Percentiles rank a stretch among this genome's conserved stretches.
Conservation (phyloP, 2,113 vertebrate genomes). For the Thryonomys swinderianus region DNA sequence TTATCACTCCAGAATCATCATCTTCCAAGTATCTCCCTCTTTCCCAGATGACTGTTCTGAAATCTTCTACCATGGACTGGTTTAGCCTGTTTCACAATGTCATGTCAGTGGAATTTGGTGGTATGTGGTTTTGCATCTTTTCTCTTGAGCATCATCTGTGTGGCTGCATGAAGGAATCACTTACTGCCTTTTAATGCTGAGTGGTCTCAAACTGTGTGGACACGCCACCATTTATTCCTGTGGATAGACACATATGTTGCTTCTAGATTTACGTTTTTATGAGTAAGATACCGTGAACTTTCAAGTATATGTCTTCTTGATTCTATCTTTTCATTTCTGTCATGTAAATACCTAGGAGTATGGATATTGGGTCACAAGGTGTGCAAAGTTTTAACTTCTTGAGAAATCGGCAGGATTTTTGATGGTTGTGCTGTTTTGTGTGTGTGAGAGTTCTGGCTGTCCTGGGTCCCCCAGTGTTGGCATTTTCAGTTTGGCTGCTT, state of each 20-base stretch:
- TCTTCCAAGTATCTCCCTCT: not conserved
- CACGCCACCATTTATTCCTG: fast-evolving
- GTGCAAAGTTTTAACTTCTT: not conserved
- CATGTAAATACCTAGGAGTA: not conserved
- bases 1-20: not conserved
- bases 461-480: not conserved
- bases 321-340: not conserved
- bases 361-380: not conserved
- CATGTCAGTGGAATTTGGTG: not conserved
- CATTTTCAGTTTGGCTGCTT: not conserved
- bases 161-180: not conserved
- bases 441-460: too few relatives aligned
- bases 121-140: not conserved
- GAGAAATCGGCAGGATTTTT: not conserved
- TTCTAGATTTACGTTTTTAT: not conserved
- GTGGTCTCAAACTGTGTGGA: fast-evolving
- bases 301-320: not conserved
- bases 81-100: not conserved
- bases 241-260: not conserved
- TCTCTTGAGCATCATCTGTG: not conserved
- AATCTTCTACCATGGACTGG: not conserved
- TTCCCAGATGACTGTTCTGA: not conserved
- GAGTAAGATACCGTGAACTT: not conserved
- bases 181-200: not conserved
- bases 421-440: not conserved